Base-by-base conservation (phyloP, 2,888 invertebrate genomes). In the Heliconius erato region DNA sequence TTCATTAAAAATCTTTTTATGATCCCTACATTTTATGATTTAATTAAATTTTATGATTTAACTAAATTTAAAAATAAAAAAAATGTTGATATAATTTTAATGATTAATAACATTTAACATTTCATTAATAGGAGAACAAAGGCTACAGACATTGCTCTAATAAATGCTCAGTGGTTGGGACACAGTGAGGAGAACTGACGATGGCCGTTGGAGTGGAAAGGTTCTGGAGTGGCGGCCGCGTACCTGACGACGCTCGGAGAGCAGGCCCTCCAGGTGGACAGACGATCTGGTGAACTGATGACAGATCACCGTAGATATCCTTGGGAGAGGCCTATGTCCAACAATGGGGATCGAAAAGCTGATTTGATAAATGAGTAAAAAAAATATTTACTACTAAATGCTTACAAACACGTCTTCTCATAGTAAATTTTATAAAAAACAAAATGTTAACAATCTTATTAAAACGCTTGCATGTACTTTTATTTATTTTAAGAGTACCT, bases 401-500 rank as follows among this genome's bases (percentile, higher is more conserved):
- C 19, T 54, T 7, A 54, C 23, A 54, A 32, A 54, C 23, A 63
- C 4, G n/a, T n/a, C 12, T 12, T 23, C 63, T 63, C 0, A 63
- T n/a, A n/a, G n/a, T n/a, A 63, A 40, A 40, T 40, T 40, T 40
- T 40, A 40, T 11, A 40, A 32, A 3, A 11, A 40, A 40, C 9
- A 40, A 1, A 40, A 40, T 40, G 40, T 40, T 40, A n/a, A 12
- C n/a, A 63, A n/a, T 63, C 12, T n/a, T 63, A 63, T n/a, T n/a
- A n/a, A 63, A 63, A 63, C 12, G 63, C 0, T 63, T 63, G n/a
- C n/a, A 59, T 59, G 63, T 16, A 28, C 67, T 9, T 26, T 28
- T 32, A 69, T 65, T 77, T 79, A 79, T 76, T n/a, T 54, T 59
- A 35, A 16, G 26, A 32, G 49, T 35, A 78, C 26, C 71, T 35